Percentiles rank a stretch among this genome's conserved stretches.
These are phyloP conservation scores for Chelidonichthys spinosus DNA, from an alignment of 2,797 vertebrate species.

Conservation along the genomic window DNA sequence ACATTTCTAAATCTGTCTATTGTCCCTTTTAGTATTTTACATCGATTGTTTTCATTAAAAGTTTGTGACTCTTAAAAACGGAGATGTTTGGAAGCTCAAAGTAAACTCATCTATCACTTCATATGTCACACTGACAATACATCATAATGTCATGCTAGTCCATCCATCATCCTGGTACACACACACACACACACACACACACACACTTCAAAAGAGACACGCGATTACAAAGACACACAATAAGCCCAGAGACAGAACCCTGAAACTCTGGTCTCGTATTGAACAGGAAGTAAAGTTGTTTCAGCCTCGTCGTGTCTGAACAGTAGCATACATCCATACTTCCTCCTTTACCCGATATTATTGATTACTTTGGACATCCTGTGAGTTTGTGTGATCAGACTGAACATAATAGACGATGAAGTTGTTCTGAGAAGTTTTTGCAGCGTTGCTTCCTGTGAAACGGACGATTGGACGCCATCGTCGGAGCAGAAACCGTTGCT, in stretches of 20 bases:
- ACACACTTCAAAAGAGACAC: not conserved
- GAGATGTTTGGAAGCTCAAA: slow-evolving; percentile 8
- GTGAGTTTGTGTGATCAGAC: not conserved
- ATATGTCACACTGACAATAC: slow-evolving; percentile 30
- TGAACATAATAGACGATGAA: not conserved
- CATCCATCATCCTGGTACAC: slow-evolving; percentile 60
- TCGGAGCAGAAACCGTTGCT: not conserved
- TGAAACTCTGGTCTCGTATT: no score
- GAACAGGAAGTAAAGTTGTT: no score
- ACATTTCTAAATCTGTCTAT: not conserved
- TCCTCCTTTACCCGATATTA: not conserved
- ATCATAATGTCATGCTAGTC: slow-evolving; percentile 54
- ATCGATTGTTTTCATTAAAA: slow-evolving; percentile 8
- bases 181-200: not conserved
- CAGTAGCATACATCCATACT: no score
- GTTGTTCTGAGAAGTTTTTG: not conserved
- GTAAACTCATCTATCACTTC: slow-evolving; percentile 56
- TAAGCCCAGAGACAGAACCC: no score
- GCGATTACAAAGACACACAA: no score
- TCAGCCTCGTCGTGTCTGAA: no score
- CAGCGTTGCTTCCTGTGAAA: not conserved
- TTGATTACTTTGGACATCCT: not conserved
- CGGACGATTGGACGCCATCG: not conserved
- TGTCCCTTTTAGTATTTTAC: not conserved
- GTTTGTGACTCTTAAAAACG: not conserved